Evolutionary conservation across 1,140 invertebrate species (phyloP).

Genomic region (Yoshiicerus persimilis): DNA sequence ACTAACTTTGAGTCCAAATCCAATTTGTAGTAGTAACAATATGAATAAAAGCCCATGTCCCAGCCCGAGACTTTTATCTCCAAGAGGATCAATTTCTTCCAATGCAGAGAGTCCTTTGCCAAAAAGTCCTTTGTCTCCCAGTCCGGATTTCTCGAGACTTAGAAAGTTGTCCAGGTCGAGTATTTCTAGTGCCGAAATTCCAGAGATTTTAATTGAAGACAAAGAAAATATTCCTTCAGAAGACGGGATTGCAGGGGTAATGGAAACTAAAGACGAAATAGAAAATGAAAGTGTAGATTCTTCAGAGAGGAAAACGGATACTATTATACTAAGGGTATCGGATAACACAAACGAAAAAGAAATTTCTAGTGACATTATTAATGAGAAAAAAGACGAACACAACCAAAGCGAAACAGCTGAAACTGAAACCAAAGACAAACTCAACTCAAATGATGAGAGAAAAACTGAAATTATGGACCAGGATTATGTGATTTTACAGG

Average conservation of each 20-base stretch:
- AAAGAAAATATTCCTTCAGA: conserved; percentile 10
- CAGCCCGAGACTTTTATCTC: conserved; percentile 13
- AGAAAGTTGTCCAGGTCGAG: conserved; percentile 25
- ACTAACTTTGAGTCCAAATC: conserved; percentile 24
- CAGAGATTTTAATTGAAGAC: neutral
- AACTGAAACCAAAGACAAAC: neutral
- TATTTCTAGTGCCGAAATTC: conserved; percentile 28
- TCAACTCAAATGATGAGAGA: neutral
- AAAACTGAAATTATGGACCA: neutral
- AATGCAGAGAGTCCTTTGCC: conserved; percentile 31
- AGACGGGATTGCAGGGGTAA: neutral
- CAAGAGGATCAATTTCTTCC: conserved; percentile 32
- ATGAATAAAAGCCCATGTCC: neutral
- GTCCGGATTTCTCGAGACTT: neutral
- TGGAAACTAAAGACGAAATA: neutral
- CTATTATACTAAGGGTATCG: neutral
- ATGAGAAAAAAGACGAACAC: neutral
- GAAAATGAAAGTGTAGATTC: neutral
- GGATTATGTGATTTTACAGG: neutral
- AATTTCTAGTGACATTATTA: neutral
- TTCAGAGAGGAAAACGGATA: neutral
- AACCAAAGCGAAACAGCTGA: neutral
- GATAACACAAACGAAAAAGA: neutral
- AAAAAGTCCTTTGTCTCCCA: conserved; percentile 27
- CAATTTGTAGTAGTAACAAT: neutral